A percentile compares a stretch with the other conserved stretches of the same genome.
Conservation (phyloP, 2,797 vertebrate genomes). For the Sebastes kiyomatsui region DNA sequence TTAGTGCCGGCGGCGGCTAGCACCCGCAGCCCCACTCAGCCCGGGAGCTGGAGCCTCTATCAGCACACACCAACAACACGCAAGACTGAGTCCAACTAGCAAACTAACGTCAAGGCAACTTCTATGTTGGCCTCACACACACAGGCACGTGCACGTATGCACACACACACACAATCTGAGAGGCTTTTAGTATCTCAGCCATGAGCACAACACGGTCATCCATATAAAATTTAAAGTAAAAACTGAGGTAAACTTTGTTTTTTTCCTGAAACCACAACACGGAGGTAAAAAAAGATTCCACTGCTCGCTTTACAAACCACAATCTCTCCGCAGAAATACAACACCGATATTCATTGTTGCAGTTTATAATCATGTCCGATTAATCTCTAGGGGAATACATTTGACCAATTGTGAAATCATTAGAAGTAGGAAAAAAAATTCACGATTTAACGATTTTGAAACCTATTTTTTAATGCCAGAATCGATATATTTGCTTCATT, state of each 20-base stretch:
- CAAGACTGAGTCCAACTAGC: constrained; percentile 73
- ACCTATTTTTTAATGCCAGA: too few species aligned
- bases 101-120: constrained; percentile 64
- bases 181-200: constrained; percentile 38
- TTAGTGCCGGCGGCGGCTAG: constrained; percentile 81
- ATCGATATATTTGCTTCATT: too few species aligned
- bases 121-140: constrained; percentile 47
- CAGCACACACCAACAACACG: constrained; percentile 73
- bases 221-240: constrained; percentile 26
- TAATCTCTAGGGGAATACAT: too few species aligned
- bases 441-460: too few species aligned
- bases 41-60: constrained; percentile 73
- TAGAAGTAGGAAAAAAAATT: too few species aligned
- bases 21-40: constrained; percentile 78
- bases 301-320: background rate
- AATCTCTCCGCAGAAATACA: background rate
- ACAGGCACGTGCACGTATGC: background rate
- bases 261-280: constrained; percentile 2
- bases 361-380: background rate
- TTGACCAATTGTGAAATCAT: too few species aligned
- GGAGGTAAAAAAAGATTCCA: background rate
- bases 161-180: constrained; percentile 24
- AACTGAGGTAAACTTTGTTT: constrained; percentile 7
- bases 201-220: constrained; percentile 44
- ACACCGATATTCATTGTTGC: background rate